Conservation (phyloP, 2,113 vertebrate species). For the Aspiorhynchus laticeps region DNA sequence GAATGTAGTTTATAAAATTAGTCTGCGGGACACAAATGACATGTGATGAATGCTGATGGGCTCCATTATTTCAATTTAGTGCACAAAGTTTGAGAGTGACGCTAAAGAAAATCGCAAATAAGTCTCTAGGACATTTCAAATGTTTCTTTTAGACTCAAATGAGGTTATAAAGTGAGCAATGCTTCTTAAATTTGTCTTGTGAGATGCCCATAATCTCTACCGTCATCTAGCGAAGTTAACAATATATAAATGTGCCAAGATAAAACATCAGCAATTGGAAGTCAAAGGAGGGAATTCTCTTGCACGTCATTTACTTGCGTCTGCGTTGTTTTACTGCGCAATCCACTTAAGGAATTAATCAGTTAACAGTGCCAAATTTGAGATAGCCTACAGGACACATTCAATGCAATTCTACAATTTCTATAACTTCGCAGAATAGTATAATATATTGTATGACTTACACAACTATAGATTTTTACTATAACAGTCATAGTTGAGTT, state of each 20-base stretch:
- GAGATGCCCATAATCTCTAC: too few relatives aligned
- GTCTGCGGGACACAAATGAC: conserved; percentile 17
- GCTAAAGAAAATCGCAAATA: background rate
- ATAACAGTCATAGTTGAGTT: too few relatives aligned
- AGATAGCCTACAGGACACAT: too few relatives aligned
- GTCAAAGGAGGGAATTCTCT: background rate
- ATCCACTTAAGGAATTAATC: too few relatives aligned
- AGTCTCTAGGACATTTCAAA: background rate
- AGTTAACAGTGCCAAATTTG: too few relatives aligned
- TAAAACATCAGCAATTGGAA: background rate
- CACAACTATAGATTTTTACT: too few relatives aligned
- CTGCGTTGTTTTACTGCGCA: background rate
- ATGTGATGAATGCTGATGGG: conserved; percentile 19
- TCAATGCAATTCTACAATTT: too few relatives aligned
- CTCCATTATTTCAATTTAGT: background rate
- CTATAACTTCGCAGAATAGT: too few relatives aligned
- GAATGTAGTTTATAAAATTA: conserved; percentile 13
- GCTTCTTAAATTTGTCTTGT: background rate
- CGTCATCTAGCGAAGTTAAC: too few relatives aligned
- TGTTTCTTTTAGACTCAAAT: background rate
- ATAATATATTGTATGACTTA: too few relatives aligned
- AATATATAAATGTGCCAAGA: background rate
- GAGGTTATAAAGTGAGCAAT: background rate
- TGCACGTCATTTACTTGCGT: background rate
- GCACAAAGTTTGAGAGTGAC: background rate